Percentiles rank a stretch among this genome's conserved stretches.
Evolutionary conservation across 2,888 invertebrate genomes (phyloP).

Genomic region (Rhamnusium bicolor): DNA sequence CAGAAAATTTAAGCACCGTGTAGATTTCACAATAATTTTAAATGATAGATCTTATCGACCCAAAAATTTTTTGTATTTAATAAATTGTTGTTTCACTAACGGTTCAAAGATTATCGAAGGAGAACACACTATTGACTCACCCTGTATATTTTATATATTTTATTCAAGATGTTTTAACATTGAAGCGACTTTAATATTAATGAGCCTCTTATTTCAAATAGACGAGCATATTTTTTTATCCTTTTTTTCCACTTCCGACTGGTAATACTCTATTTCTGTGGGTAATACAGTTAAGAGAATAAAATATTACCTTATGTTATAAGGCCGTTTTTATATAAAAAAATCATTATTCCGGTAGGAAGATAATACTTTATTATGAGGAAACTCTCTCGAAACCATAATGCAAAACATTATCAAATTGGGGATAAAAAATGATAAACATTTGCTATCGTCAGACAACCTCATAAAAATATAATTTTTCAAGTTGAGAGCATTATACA

Average conservation of each 20-base stretch:
- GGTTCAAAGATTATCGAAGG: too few species aligned
- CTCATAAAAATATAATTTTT: too few species aligned
- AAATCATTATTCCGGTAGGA: not conserved
- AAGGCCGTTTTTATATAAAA: not conserved
- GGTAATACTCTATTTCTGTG: too few species aligned
- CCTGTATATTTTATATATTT: slow-evolving; percentile 14
- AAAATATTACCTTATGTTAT: not conserved
- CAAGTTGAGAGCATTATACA: too few species aligned
- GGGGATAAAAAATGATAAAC: not conserved
- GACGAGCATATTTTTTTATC: slow-evolving; percentile 1
- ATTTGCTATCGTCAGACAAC: too few species aligned
- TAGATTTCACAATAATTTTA: too few species aligned
- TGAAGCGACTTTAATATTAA: slow-evolving; percentile 18
- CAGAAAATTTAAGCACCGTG: too few species aligned
- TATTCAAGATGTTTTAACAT: not conserved
- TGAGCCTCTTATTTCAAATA: slow-evolving; percentile 14
- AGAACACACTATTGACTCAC: too few species aligned
- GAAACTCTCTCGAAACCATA: not conserved
- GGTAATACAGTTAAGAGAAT: not conserved
- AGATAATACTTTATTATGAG: not conserved
- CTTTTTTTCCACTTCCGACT: not conserved
- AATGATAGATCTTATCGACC: too few species aligned
- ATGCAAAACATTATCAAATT: not conserved
- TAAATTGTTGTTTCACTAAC: too few species aligned
- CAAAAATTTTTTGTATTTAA: too few species aligned